Base-by-base conservation (phyloP, 2,113 vertebrate species). In the Channa maculata region DNA sequence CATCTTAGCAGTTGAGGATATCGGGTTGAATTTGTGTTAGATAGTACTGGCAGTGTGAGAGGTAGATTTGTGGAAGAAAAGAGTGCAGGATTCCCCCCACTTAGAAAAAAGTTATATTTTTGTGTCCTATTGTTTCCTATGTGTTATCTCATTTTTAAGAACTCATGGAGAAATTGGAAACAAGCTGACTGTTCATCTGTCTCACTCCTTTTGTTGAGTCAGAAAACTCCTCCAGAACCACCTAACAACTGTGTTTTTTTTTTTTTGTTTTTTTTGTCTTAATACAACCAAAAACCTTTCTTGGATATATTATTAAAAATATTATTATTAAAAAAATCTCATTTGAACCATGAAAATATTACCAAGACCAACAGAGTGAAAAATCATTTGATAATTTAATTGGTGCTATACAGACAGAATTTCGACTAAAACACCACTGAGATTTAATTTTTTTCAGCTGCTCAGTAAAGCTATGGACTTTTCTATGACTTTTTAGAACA, bases 1-100 rank as follows among this genome's bases (percentile, higher is more conserved):
- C 69, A 68, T 80, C 65, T 85, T 24, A 66, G 71, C 65, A 59
- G 67, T 63, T n/a, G 15, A 57, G 51, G 49, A 75, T 72, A 50
- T 77, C 55, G 39, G 63, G n/a, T 61, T 68, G 8, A 67, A 82
- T 73, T 15, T 36, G 2, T 70, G 51, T 41, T 69, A 58, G 38
- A 14, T 43, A 44, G 60, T 38, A 71, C 39, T 1, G 34, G 59
- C 57, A 15, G 46, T 33, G 52, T 48, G 46, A 69, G 58, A 60
- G 57, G 60, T 57, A 54, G 24, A 41, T 44, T 44, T 5, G 44
- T 46, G 15, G 5, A 9, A 49, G 44, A 55, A 34, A 55, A 6
- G 5, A 41, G 38, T 6, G 34, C 38, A 24, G 24, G 24, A 49
- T 41, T 44, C 63, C 36, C 45, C 43, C 52, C 46, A 48, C 15